These are phyloP conservation scores for Tupaia tana DNA, from an alignment of 2,113 vertebrate genomes.

Conservation along the genomic window DNA sequence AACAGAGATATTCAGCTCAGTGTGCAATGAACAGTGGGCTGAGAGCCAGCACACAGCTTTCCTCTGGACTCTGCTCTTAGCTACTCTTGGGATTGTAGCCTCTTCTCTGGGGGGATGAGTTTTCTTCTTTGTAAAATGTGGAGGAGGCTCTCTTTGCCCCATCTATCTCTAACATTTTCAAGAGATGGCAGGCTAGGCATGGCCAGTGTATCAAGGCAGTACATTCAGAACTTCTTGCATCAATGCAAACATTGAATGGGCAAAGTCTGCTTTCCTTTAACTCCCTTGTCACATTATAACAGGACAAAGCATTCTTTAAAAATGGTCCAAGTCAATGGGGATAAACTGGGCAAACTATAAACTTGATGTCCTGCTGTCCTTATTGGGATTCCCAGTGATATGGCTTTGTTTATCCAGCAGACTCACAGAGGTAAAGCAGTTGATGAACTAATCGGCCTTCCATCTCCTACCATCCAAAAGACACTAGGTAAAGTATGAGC, in stretches of 20 bases:
- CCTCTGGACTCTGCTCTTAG: neutral
- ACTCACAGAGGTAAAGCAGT: neutral
- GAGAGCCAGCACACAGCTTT: neutral
- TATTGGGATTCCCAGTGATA: neutral
- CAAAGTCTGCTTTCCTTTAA: neutral
- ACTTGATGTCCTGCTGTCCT: neutral
- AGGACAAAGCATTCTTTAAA: neutral
- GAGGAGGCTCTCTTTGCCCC: neutral
- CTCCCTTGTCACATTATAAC: neutral
- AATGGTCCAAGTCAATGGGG: neutral
- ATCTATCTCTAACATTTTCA: neutral
- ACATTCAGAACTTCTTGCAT: neutral
- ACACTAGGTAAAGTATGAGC: neutral
- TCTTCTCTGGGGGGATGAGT: neutral
- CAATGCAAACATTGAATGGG: neutral
- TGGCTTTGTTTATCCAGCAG: neutral
- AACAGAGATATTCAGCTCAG: neutral
- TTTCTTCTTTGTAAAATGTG: neutral
- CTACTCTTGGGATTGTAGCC: neutral
- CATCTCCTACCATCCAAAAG: neutral
- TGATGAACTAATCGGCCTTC: neutral
- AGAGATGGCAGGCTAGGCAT: neutral
- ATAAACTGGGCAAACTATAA: neutral
- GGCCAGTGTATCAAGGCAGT: neutral
- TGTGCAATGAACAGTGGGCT: neutral